These are phyloP conservation scores for Julus scandinavius DNA, from an alignment of 2,888 invertebrate species.

Conservation along the genomic window DNA sequence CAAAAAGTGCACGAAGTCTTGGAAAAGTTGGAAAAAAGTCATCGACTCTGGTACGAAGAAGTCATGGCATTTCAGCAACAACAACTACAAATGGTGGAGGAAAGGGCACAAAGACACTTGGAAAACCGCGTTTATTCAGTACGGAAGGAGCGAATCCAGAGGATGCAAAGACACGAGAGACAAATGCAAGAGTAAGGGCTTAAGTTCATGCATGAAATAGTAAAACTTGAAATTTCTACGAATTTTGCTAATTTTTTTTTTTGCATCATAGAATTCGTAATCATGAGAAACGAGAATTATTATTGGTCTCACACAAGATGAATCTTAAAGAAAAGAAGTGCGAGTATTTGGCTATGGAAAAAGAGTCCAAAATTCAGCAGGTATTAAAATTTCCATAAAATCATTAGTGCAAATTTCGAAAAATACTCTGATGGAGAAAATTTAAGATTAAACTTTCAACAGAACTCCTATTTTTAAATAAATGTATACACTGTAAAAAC, in stretches of 20 bases:
- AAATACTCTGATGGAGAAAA: too few species aligned
- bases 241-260: not conserved
- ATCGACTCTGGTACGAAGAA: not conserved
- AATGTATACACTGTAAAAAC: too few species aligned
- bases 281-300: conserved; percentile 53
- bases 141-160: conserved; percentile 48
- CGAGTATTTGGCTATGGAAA: conserved; percentile 51
- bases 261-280: conserved; percentile 51
- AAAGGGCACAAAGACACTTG: conserved; percentile 34
- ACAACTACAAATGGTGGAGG: conserved; percentile 1
- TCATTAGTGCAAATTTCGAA: not conserved
- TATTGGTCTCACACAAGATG: conserved; percentile 46
- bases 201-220: not conserved
- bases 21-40: conserved; percentile 20
- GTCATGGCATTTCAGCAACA: not conserved
- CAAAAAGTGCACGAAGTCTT: not conserved
- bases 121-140: conserved; percentile 45
- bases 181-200: conserved; percentile 54
- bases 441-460: too few species aligned
- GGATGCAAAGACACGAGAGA: conserved; percentile 49
- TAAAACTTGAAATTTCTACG: not conserved
- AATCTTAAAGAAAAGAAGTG: conserved; percentile 54
- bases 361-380: conserved; percentile 55
- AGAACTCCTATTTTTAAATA: too few species aligned
- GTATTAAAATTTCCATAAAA: not conserved